phyloP scores from a whole-genome alignment of 2,113 vertebrate genomes.

The Mola mola region DNA sequence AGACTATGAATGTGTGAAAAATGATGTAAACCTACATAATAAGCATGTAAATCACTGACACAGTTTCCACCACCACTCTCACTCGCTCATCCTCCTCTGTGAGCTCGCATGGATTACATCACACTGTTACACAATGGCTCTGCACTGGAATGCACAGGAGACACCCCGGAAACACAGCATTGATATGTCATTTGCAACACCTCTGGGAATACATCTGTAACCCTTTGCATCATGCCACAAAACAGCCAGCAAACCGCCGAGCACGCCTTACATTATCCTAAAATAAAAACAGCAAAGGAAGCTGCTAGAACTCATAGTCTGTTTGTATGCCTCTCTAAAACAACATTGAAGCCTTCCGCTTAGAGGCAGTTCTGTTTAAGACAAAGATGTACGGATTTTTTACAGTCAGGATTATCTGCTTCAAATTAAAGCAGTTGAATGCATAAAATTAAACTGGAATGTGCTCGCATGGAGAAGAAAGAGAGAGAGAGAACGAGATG shows the following conservation, averaged over 20 bases:
- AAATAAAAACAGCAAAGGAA: not conserved
- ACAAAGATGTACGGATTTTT: slow-evolving; percentile 26
- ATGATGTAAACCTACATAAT: slow-evolving; percentile 64
- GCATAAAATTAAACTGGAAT: slow-evolving; percentile 23
- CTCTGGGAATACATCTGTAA: slow-evolving; percentile 32
- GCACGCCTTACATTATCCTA: not conserved
- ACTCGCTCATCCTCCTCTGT: slow-evolving; percentile 52
- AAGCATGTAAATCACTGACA: slow-evolving; percentile 69
- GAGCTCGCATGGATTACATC: slow-evolving; percentile 73
- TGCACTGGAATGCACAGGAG: slow-evolving; percentile 53
- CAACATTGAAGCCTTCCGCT: not conserved
- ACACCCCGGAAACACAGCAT: slow-evolving; percentile 49
- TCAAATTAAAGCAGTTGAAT: no score
- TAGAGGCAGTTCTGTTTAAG: slow-evolving; percentile 10
- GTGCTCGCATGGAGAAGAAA: not conserved
- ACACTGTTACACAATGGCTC: slow-evolving; percentile 75
- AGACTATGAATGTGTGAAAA: slow-evolving; percentile 34
- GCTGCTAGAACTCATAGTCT: not conserved
- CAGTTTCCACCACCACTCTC: slow-evolving; percentile 53
- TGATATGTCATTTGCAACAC: slow-evolving; percentile 46
- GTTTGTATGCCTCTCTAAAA: slow-evolving; percentile 37
- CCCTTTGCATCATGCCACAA: slow-evolving; percentile 16
- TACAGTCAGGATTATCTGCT: slow-evolving; percentile 19
- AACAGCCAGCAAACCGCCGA: slow-evolving; percentile 26
- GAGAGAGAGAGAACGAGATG: slow-evolving; percentile 51